These are phyloP conservation scores for Heliangelus exortis DNA, from an alignment of 2,797 vertebrate species.

Conservation along the genomic window DNA sequence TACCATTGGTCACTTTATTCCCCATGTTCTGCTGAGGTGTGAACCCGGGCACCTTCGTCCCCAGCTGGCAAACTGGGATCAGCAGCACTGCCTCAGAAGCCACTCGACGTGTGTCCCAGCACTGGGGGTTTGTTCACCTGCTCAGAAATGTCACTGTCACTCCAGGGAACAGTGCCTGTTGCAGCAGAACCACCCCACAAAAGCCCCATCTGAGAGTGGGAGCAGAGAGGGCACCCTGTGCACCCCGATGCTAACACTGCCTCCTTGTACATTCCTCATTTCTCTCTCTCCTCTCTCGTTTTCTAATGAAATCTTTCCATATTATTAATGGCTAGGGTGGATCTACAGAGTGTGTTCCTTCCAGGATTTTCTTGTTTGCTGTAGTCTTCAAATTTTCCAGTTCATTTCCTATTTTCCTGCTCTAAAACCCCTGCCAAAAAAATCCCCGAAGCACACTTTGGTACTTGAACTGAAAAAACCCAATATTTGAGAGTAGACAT, in stretches of 20 bases:
- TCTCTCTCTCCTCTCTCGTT: background rate
- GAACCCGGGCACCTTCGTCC: background rate
- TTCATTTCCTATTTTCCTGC: slow-evolving; percentile 50
- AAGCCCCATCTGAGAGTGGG: fast-evolving
- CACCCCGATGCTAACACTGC: background rate
- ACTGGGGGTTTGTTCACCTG: background rate
- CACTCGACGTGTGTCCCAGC: fast-evolving
- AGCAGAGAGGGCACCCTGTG: fast-evolving
- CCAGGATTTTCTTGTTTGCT: slow-evolving; percentile 40
- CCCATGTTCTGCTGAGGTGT: fast-evolving
- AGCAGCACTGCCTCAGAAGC: background rate
- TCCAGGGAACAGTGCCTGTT: fast-evolving
- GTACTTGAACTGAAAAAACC: slow-evolving; percentile 3
- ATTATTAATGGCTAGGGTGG: background rate
- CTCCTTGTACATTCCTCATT: background rate
- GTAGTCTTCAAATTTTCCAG: slow-evolving; percentile 49
- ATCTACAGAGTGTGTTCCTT: background rate
- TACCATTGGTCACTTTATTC: fast-evolving
- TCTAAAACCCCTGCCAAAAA: slow-evolving; percentile 45
- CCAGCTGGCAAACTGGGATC: background rate
- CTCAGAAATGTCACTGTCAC: background rate
- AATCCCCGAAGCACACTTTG: background rate
- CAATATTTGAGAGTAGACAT: background rate
- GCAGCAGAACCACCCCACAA: fast-evolving
- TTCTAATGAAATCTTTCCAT: slow-evolving; percentile 57